A percentile compares a stretch with the other conserved stretches of the same genome.
Evolutionary conservation across 2,888 invertebrate genomes (phyloP).

Genomic region (Melolontha melolontha): DNA sequence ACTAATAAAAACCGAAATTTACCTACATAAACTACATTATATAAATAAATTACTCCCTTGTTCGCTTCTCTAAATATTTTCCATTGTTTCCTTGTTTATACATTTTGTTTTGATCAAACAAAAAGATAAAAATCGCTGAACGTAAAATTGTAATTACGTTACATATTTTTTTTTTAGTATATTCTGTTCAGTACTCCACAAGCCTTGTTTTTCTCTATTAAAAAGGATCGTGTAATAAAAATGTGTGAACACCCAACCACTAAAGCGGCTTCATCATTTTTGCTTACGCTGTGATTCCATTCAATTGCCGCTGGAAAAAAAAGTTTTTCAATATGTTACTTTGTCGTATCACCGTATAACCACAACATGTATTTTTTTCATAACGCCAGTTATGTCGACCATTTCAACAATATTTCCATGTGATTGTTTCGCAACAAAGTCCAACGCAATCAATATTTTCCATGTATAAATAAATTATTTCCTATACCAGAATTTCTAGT

Average conservation of each 20-base stretch:
- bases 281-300: conserved; percentile 8
- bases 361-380: neutral
- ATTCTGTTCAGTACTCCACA: neutral
- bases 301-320: conserved; percentile 1
- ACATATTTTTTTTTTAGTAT: neutral
- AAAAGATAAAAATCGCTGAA: too few relatives aligned
- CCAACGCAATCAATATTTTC: neutral
- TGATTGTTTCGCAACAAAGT: neutral
- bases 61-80: too few relatives aligned
- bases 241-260: conserved; percentile 12
- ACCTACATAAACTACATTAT: too few relatives aligned
- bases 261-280: conserved; percentile 16
- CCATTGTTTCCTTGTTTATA: too few relatives aligned
- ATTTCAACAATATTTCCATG: too few relatives aligned
- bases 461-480: neutral
- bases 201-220: neutral
- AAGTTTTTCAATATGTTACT: conserved; percentile 20
- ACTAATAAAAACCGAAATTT: too few relatives aligned
- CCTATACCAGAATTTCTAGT: too few relatives aligned
- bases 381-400: neutral
- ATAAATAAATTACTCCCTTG: too few relatives aligned
- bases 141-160: too few relatives aligned
- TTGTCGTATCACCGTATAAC: neutral
- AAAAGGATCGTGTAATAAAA: conserved; percentile 26
- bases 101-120: too few relatives aligned